Base-by-base conservation (phyloP, 2,888 invertebrate genomes). In the Operophtera brumata region DNA sequence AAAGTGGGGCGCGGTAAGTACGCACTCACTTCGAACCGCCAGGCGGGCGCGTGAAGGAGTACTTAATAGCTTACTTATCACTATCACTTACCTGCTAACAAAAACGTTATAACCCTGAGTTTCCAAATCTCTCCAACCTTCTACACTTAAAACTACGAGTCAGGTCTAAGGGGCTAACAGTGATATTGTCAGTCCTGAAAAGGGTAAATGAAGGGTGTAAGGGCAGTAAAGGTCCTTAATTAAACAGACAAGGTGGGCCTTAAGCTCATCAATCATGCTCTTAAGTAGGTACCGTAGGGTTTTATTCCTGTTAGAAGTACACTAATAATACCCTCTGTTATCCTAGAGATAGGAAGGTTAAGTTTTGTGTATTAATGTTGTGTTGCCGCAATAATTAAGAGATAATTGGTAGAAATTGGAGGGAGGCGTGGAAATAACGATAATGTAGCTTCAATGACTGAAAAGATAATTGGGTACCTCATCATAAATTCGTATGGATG, bases 121-220 rank as follows among this genome's bases (percentile, higher is more conserved):
- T 20, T 20, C 4, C 20, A 20, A 20, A 11, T 11, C 3, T 3
- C 34, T n/a, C n/a, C 0, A 11, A 34, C 34, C 0, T 20, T 8
- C 36, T 11, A 30, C 39, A n/a, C 34, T 47, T 40, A 6, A 28
- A 39, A 47, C 47, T 39, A 47, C 8, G 30, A 9, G 39, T n/a
- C n/a, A 6, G 30, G 46, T 47, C 1, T 44, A 32, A n/a, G 36
- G 26, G 40, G 45, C 41, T 41, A 54, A 49, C 49, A 45, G 49
- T 42, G 50, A 62, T 55, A 57, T 57, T 59, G 55, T 59, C 46
- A 36, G 42, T 13, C 54, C 35, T 58, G 60, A 63, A 59, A 61
- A 59, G 61, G 63, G 59, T 59, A 51, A 59, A 59, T 49, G 52
- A 59, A 57, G 61, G 61, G 57, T 54, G 48, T 43, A 50, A 50